These are phyloP conservation scores for Lucinisca nassula DNA, from an alignment of 2,888 invertebrate genomes.

Conservation along the genomic window DNA sequence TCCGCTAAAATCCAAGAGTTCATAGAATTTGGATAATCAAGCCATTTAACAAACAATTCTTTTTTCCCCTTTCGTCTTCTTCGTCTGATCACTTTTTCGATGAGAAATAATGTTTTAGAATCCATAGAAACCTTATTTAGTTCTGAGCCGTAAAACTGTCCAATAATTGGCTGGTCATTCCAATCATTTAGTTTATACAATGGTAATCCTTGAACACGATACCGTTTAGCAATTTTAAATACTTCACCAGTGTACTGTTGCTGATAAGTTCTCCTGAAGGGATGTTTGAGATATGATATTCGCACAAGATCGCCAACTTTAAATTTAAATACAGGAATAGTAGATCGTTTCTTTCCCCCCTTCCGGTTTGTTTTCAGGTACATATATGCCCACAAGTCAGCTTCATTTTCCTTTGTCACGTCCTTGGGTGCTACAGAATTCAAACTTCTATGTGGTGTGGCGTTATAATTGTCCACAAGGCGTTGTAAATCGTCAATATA, in stretches of 20 bases:
- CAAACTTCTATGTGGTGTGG: conserved; percentile 12
- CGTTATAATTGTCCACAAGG: conserved; percentile 18
- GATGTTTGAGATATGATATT: conserved; percentile 21
- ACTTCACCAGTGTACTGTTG: conserved; percentile 16
- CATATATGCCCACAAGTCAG: conserved; percentile 17
- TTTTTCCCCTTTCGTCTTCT: background rate
- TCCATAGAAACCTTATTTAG: conserved; percentile 13
- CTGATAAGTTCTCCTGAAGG: conserved; percentile 17
- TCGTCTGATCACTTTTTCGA: background rate
- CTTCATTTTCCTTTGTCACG: conserved; percentile 21
- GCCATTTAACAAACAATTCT: background rate
- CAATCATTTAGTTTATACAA: conserved; percentile 1
- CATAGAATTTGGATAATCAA: background rate
- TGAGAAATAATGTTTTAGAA: background rate
- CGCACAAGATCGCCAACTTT: conserved; percentile 16
- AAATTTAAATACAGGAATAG: background rate
- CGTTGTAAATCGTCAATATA: conserved; percentile 26
- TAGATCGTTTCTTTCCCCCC: background rate
- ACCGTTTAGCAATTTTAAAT: conserved; percentile 8
- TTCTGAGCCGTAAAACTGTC: conserved; percentile 21
- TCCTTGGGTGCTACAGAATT: too few relatives aligned
- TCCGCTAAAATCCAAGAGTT: background rate
- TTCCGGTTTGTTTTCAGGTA: background rate
- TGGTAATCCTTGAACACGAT: background rate
- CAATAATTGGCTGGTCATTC: conserved; percentile 20